Evolutionary conservation across 1,140 invertebrate genomes (phyloP).

Genomic region (Neoseiulus cucumeris): DNA sequence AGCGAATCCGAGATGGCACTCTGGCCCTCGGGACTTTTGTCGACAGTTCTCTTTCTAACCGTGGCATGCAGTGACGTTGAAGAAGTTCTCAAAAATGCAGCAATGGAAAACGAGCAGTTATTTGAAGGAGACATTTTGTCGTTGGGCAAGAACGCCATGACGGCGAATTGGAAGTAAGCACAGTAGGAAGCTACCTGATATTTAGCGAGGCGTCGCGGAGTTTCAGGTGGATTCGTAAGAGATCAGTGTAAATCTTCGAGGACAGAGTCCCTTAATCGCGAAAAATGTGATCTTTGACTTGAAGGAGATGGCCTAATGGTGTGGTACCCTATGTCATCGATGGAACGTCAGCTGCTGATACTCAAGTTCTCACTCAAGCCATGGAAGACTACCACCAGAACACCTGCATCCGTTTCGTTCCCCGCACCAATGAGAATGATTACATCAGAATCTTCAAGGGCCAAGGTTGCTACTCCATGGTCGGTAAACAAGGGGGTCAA

Average conservation of each 20-base stretch:
- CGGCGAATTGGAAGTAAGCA: not conserved
- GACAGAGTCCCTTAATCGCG: no score
- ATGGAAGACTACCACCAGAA: constrained; percentile 44
- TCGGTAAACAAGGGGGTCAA: not conserved
- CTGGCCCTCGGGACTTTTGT: not conserved
- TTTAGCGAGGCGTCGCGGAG: no score
- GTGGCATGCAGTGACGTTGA: not conserved
- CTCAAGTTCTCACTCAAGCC: not conserved
- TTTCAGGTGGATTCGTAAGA: no score
- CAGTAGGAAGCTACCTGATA: not conserved
- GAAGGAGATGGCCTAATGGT: not conserved
- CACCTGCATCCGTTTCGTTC: constrained; percentile 51
- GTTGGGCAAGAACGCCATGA: not conserved
- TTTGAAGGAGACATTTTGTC: not conserved
- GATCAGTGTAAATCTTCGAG: no score
- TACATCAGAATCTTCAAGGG: constrained; percentile 32
- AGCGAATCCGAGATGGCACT: no score
- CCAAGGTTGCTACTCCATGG: constrained; percentile 6
- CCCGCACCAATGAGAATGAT: constrained; percentile 37
- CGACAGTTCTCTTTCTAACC: not conserved
- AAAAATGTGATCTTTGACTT: not conserved
- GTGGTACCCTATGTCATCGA: constrained; percentile 12
- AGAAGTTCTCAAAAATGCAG: not conserved
- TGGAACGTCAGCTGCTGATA: constrained; percentile 33
- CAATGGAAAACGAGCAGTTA: not conserved